Conservation (phyloP, 2,113 vertebrate genomes). For the Chroicocephalus ridibundus region DNA sequence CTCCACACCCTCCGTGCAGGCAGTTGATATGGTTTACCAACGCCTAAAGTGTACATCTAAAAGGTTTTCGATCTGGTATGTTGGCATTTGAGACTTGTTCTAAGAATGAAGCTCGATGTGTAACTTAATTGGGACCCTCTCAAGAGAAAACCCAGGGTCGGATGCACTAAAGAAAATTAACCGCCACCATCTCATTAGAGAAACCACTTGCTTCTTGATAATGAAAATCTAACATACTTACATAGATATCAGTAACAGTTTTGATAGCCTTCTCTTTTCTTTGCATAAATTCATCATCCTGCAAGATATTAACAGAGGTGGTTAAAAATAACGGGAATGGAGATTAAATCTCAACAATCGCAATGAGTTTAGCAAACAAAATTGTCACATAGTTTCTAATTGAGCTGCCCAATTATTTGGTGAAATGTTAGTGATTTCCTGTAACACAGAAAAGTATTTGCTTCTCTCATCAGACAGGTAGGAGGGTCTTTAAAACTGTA, state of each 20-base stretch:
- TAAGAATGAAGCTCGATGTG: not conserved
- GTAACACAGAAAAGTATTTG: not conserved
- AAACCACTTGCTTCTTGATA: not conserved
- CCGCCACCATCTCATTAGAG: not conserved
- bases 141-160: not conserved
- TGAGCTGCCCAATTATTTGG: not conserved
- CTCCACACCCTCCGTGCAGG: not conserved
- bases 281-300: slow-evolving; percentile 91
- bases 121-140: not conserved
- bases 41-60: not conserved
- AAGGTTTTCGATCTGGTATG: not conserved
- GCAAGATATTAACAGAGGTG: not conserved
- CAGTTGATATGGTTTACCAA: not conserved
- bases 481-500: not conserved
- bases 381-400: not conserved
- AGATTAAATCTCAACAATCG: not conserved
- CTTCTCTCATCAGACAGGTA: not conserved
- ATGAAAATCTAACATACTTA: slow-evolving; percentile 73
- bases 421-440: not conserved
- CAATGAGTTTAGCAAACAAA: not conserved
- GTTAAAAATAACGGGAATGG: not conserved
- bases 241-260: slow-evolving; percentile 81
- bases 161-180: not conserved
- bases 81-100: not conserved
- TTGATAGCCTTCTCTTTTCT: slow-evolving; percentile 84